Percentiles rank a stretch among this genome's conserved stretches.
Conservation (phyloP, 1,140 invertebrate genomes). For the Phortica variegata region DNA sequence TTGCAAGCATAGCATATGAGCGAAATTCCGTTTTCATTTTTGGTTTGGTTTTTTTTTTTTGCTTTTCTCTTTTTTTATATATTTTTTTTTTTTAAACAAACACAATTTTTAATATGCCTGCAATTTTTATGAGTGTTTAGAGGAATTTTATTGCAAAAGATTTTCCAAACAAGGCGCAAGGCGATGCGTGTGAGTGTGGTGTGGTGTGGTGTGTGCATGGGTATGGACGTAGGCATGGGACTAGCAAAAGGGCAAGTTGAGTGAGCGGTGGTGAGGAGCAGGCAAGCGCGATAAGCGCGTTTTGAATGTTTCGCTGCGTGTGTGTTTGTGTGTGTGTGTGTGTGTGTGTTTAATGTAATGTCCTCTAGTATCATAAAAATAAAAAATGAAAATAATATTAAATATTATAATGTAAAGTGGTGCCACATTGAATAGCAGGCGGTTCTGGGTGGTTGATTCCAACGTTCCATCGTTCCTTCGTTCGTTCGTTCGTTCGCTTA, state of each 20-base stretch:
- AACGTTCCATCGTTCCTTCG: too few species aligned
- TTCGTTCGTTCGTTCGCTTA: too few species aligned
- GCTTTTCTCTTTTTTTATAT: neutral
- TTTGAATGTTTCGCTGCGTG: conserved; percentile 24
- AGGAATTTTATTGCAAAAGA: conserved; percentile 57
- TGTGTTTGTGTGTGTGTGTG: too few species aligned
- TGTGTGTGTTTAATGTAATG: conserved; percentile 29
- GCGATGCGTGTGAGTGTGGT: neutral
- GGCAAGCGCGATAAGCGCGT: conserved; percentile 44
- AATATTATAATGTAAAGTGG: conserved; percentile 37
- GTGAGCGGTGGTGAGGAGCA: neutral
- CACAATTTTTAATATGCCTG: conserved; percentile 57
- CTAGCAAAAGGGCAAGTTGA: neutral
- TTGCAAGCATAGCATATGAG: too few species aligned
- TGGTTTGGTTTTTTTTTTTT: conserved; percentile 6
- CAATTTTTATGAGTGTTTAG: conserved; percentile 57
- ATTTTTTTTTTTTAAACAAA: conserved; percentile 41
- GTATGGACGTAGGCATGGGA: too few species aligned
- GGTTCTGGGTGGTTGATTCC: too few species aligned
- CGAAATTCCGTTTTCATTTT: conserved; percentile 20
- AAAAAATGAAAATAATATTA: conserved; percentile 50
- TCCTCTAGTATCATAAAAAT: conserved; percentile 50
- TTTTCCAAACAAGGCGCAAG: conserved; percentile 35
- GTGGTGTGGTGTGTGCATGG: neutral
- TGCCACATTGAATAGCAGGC: too few species aligned